Evolutionary conservation across 1,140 invertebrate species (phyloP), one percentile per base, ranked within the genome.

Genomic region (Battus philenor): DNA sequence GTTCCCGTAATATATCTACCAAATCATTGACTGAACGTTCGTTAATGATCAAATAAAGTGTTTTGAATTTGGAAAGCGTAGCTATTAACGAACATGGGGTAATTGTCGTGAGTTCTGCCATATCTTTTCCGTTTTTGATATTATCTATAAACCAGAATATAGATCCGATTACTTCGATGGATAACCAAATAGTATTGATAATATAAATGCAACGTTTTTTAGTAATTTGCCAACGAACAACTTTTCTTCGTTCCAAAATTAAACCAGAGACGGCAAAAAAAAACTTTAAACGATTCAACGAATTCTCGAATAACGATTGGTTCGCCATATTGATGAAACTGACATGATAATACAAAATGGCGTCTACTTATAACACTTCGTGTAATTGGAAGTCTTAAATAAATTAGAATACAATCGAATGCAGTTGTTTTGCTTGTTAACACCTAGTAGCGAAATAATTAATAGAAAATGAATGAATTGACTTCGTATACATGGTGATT

Each of bases 161-260:
- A 4, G 43, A 50, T 0, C 50, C 45, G 1, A 50, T n/a, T 1
- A 53, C 10, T 22, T 57, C 54, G 2, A 22, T 51, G 7, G 57
- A 59, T 6, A 67, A n/a, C 50, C 53, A 53, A 1, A 67, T n/a
- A 4, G 51, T 51, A 24, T 65, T 65, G 2, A 59, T 36, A 30
- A 58, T 43, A 20, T 30, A 67, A 6, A 59, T 7, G 1, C 16
- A 17, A 11, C 45, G 33, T 24, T 22, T 51, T 47, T 48, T 47
- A 1, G 41, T 27, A 1, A 17, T 47, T 8, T 47, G 8, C 2
- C 1, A 26, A 2, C 24, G 22, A 10, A 13, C n/a, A 22, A 41
- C 24, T 27, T 41, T 29, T 29, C 2, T 2, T 10, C 5, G 6
- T 53, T 31, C 41, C 5, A 66, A 39, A 32, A 56, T 54, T 5